A percentile compares a stretch with the other conserved stretches of the same genome.
Evolutionary conservation across 2,797 vertebrate species (phyloP).

Genomic region (Lophius americanus): DNA sequence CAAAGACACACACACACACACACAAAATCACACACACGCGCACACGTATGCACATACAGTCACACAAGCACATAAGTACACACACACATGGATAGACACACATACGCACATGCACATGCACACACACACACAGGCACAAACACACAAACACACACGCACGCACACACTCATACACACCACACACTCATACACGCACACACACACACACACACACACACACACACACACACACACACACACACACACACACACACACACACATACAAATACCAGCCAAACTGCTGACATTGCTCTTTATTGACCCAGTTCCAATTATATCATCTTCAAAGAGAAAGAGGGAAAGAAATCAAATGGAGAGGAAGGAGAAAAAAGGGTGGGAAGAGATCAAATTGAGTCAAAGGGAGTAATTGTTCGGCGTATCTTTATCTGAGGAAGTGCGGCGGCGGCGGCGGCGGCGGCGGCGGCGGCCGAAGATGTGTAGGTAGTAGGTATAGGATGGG

Average conservation of each 20-base stretch:
- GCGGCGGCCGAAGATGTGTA: constrained; percentile 3
- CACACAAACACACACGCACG: too few species aligned
- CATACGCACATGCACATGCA: too few species aligned
- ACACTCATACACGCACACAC: constrained; percentile 27
- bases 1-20: too few species aligned
- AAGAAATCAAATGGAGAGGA: constrained; percentile 30
- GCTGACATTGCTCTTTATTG: constrained; percentile 72
- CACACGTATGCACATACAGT: too few species aligned
- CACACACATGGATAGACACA: too few species aligned
- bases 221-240: too few species aligned
- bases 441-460: not conserved
- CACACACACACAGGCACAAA: too few species aligned
- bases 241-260: not conserved
- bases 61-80: too few species aligned
- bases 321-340: constrained; percentile 57
- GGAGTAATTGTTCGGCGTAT: constrained; percentile 54
- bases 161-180: not conserved
- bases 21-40: too few species aligned
- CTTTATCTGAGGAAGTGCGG: constrained; percentile 40
- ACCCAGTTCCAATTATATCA: constrained; percentile 72
- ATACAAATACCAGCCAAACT: constrained; percentile 64
- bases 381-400: constrained; percentile 58
- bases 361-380: constrained; percentile 17
- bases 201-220: constrained; percentile 1
- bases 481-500: constrained; percentile 37